Base-by-base conservation (phyloP, 2,797 vertebrate genomes). In the Sebastes iracundus region DNA sequence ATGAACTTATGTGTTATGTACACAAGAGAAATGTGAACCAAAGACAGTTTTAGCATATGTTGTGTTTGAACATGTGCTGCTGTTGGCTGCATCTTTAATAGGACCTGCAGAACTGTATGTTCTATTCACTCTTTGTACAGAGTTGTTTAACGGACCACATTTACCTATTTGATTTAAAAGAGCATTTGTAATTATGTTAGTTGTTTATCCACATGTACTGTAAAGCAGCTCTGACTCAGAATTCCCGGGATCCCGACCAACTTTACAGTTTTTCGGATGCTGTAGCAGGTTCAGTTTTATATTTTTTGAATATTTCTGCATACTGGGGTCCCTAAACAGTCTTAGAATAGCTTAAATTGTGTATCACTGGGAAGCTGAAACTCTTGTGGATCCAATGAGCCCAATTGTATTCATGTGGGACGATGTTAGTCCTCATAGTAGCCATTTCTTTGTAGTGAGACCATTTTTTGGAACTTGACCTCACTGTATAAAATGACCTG, bases 51-150 rank as follows among this genome's bases (percentile, higher is more conserved):
- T 32, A 71, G 76, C 73, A 35, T 30, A 49, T 52, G 52, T 12
- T 86, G 25, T 72, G 58, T 81, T 76, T 74, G 49, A 67, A 68
- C 77, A 28, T 33, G 60, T 65, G 67, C 69, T 75, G 23, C 32
- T 61, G 22, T 62, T 74, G 46, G 80, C 77, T 71, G 80, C 46
- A n/a, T 75, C 52, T 77, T 70, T 76, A 78, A 64, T 20, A 35
- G 8, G 38, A 55, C 30, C 59, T 62, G 13, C 38, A 56, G 68
- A 75, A 38, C 27, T 3, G 11, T 30, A 16, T 65, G 63, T 72
- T 75, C 58, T 61, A 18, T 22, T 53, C 52, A 58, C 13, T 49
- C 18, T 20, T 20, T 49, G 2, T n/a, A 20, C 18, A 49, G 46
- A n/a, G 46, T 38, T 20, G 1, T 23, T 30, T 42, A 25, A 69